Conservation (phyloP, 2,797 vertebrate species). For the Poecilia gillii region DNA sequence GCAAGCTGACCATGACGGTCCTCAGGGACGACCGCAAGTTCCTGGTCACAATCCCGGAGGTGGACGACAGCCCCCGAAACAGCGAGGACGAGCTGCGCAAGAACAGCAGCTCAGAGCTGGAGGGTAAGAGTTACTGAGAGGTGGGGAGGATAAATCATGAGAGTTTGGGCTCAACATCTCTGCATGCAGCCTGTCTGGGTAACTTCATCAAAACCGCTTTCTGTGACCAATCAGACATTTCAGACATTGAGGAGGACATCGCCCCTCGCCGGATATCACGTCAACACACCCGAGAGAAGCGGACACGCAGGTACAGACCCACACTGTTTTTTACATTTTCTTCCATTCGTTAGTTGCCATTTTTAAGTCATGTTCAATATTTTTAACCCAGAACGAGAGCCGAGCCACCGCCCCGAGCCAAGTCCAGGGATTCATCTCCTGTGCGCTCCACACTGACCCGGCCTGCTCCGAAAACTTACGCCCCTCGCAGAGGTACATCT, state of each 20-base stretch:
- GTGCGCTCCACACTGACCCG: slow-evolving; percentile 72
- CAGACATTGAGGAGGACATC: slow-evolving; percentile 85
- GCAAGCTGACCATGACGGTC: slow-evolving; percentile 88
- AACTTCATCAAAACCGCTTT: not conserved
- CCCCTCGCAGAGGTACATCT: slow-evolving; percentile 76
- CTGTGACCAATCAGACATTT: slow-evolving; percentile 84
- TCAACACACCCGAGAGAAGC: slow-evolving; percentile 69
- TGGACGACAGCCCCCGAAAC: slow-evolving; percentile 85
- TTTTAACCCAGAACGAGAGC: slow-evolving; percentile 67
- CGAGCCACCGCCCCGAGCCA: slow-evolving; percentile 66
- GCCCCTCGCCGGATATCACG: slow-evolving; percentile 67
- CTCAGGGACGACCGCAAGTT: slow-evolving; percentile 90
- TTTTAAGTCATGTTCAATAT: not conserved
- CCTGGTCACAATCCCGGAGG: slow-evolving; percentile 90
- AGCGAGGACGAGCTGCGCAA: slow-evolving; percentile 74
- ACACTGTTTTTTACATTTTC: not conserved
- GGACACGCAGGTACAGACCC: slow-evolving; percentile 76
- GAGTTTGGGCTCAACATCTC: not conserved
- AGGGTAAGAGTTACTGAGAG: slow-evolving; percentile 78
- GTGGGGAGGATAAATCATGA: not conserved
- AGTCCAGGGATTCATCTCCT: slow-evolving; percentile 77
- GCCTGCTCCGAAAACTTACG: slow-evolving; percentile 51
- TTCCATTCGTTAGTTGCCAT: not conserved
- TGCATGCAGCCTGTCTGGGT: not conserved
- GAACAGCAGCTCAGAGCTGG: slow-evolving; percentile 86